Conservation (phyloP, 2,888 invertebrate genomes). For the Tyria jacobaeae region DNA sequence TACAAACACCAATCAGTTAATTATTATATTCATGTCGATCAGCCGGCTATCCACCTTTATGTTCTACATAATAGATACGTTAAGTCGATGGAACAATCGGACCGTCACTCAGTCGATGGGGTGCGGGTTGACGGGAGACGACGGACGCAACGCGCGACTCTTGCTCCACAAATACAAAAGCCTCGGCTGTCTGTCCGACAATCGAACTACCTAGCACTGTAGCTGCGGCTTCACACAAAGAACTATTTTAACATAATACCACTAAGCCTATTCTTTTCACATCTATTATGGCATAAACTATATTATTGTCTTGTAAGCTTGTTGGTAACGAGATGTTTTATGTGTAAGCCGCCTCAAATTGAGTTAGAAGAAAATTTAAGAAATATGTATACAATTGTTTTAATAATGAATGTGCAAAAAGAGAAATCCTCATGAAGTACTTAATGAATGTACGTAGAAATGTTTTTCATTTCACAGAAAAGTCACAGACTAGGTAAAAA, state of each 20-base stretch:
- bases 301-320: conserved; percentile 70
- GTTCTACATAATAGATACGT: conserved; percentile 86
- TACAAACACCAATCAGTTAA: conserved; percentile 86
- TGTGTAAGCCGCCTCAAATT: conserved; percentile 46
- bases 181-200: conserved; percentile 51
- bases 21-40: conserved; percentile 86
- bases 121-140: conserved; percentile 48
- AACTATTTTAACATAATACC: conserved; percentile 77
- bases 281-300: conserved; percentile 60
- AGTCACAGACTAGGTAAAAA: not conserved
- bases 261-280: conserved; percentile 67
- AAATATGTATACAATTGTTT: not conserved
- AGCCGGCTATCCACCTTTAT: conserved; percentile 80
- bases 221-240: conserved; percentile 66
- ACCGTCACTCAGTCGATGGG: conserved; percentile 66
- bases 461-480: too few species aligned
- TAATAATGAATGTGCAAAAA: not conserved
- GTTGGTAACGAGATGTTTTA: conserved; percentile 59
- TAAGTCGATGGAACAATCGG: conserved; percentile 83
- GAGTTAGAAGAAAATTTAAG: not conserved
- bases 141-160: conserved; percentile 41
- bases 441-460: not conserved
- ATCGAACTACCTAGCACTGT: conserved; percentile 57
- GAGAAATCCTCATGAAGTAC: not conserved
- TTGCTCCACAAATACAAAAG: conserved; percentile 42